Base-by-base conservation (phyloP, 2,797 vertebrate genomes). In the Poecilia velifera region DNA sequence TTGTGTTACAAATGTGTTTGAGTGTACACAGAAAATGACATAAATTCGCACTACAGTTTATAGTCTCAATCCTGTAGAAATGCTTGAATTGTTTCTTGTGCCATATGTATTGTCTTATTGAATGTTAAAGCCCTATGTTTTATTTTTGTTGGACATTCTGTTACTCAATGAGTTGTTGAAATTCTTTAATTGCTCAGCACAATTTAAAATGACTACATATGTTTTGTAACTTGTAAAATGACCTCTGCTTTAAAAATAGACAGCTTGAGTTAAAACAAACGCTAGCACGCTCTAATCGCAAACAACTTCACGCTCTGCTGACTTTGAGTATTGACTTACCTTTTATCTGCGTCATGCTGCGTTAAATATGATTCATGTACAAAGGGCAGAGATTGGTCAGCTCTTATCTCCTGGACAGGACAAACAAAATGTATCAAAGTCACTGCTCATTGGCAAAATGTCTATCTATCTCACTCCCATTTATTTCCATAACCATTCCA, bases 401-500 rank as follows among this genome's bases (percentile, higher is more conserved):
- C 16, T 43, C 79, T 92, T 90, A 88, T 90, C 82, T 82, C 55
- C 43, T n/a, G 9, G 6, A 49, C 53, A 41, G 49, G 77, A 72
- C 49, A 72, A 71, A 85, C 49, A 78, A 71, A 46, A 57, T 34
- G 28, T 57, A 68, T 84, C 31, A 73, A 73, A 77, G 25, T 77
- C 79, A 49, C 31, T 79, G 34, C 49, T 4, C 76, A 76, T 57
- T 78, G 20, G 79, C 51, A 78, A 85, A 85, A 57, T 43, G 41
- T 74, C 41, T 36, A 14, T 22, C 41, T 49, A 14, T 22, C 41
- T 49, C 51, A 39, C 76, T 71, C 77, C 77, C 74, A 75, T 72
- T 72, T 88, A 74, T 91, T 91, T 64, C 72, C n/a, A 84, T 88
- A 84, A 57, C 51, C 82, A 25, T 9, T 73, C 81, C 86, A 80